A percentile compares a stretch with the other conserved stretches of the same genome.
These are phyloP conservation scores for Drosophila obscura DNA, from an alignment of 1,140 invertebrate species.

Conservation along the genomic window DNA sequence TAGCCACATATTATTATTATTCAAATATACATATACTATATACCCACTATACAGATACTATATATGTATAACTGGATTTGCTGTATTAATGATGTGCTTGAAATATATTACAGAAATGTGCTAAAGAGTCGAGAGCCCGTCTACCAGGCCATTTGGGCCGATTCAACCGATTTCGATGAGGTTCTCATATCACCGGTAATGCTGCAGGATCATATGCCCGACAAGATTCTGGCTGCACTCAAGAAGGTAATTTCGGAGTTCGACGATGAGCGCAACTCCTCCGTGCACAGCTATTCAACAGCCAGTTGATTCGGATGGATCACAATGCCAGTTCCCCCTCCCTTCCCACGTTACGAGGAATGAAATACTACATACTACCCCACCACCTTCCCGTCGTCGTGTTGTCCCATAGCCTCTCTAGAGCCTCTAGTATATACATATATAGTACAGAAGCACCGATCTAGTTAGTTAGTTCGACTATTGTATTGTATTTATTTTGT, in stretches of 20 bases:
- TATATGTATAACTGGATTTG: neutral
- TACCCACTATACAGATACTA: neutral
- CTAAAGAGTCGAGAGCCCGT: slow-evolving; percentile 90
- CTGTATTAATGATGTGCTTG: slow-evolving; percentile 5
- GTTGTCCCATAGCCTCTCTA: slow-evolving; percentile 36
- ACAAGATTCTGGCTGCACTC: slow-evolving; percentile 93
- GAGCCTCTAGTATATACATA: slow-evolving; percentile 19
- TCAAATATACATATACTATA: neutral
- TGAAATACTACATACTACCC: slow-evolving; percentile 24
- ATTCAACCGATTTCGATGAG: slow-evolving; percentile 94
- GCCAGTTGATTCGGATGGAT: slow-evolving; percentile 59
- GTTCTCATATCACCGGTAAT: slow-evolving; percentile 95
- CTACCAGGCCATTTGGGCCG: slow-evolving; percentile 95
- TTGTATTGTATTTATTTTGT: slow-evolving; percentile 33
- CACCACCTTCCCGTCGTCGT: slow-evolving; percentile 20
- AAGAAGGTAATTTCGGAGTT: slow-evolving; percentile 89
- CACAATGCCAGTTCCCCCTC: too few species aligned
- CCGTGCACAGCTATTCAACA: slow-evolving; percentile 75
- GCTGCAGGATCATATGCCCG: slow-evolving; percentile 97
- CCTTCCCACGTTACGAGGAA: neutral
- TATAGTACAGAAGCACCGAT: slow-evolving; percentile 49
- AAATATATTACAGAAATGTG: slow-evolving; percentile 86
- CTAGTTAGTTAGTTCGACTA: slow-evolving; percentile 41
- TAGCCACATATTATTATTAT: neutral
- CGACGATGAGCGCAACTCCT: slow-evolving; percentile 68